phyloP scores from a whole-genome alignment of 1,140 invertebrate genomes.

The Meteorus sp. region DNA sequence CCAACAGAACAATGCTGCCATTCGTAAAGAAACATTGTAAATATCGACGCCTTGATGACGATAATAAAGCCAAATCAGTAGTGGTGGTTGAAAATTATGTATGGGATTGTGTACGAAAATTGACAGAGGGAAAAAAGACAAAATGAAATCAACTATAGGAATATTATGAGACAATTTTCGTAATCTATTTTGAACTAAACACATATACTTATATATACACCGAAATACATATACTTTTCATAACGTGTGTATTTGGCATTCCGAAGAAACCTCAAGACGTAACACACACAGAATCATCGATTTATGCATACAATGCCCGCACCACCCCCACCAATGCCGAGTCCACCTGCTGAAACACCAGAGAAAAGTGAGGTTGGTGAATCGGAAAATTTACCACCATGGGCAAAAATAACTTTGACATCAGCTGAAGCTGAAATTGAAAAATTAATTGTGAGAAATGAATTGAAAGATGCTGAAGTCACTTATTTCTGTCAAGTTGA shows the following conservation, averaged over 20 bases:
- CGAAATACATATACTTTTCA: neutral
- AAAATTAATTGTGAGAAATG: conserved; percentile 52
- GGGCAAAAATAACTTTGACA: conserved; percentile 54
- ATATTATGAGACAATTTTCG: no score
- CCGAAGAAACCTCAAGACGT: conserved; percentile 1
- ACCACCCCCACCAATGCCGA: conserved; percentile 47
- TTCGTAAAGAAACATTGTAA: neutral
- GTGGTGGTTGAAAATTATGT: neutral
- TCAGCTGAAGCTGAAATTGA: conserved; percentile 52
- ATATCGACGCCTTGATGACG: neutral
- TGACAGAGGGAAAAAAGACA: no score
- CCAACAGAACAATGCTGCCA: neutral
- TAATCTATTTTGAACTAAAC: no score
- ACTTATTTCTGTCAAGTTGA: conserved; percentile 55
- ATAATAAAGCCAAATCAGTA: neutral
- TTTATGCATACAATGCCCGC: conserved; percentile 45
- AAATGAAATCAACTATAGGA: no score
- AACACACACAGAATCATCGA: conserved; percentile 1
- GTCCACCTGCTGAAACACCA: conserved; percentile 40
- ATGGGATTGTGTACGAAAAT: no score
- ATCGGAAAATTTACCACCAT: conserved; percentile 46
- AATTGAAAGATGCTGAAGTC: conserved; percentile 55
- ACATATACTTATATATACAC: neutral
- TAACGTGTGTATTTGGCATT: neutral
- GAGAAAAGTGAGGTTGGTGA: conserved; percentile 46